Evolutionary conservation across 2,888 invertebrate genomes (phyloP).

Genomic region (Adelognathus sp.): DNA sequence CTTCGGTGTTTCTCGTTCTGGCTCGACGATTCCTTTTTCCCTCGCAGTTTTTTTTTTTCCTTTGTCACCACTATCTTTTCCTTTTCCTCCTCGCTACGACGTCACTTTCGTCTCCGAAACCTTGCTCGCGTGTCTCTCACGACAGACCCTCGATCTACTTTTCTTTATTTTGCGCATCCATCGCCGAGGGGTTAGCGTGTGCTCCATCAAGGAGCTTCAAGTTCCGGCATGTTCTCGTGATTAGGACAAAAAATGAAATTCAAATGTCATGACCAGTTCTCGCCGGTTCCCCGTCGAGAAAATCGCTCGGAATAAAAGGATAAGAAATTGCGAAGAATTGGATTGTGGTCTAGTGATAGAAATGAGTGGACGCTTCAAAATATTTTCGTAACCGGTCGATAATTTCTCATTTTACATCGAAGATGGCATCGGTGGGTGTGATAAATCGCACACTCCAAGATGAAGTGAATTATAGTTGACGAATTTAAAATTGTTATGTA

Average conservation of each 20-base stretch:
- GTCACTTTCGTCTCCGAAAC: slow-evolving; percentile 1
- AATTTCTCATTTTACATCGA: no score
- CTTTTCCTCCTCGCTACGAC: slow-evolving; percentile 28
- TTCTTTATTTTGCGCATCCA: slow-evolving; percentile 36
- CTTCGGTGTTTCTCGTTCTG: slow-evolving; percentile 51
- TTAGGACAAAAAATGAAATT: slow-evolving; percentile 40
- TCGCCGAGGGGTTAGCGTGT: slow-evolving; percentile 13
- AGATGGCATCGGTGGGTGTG: no score
- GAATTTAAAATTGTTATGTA: no score
- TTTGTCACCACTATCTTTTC: background rate
- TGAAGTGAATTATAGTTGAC: no score
- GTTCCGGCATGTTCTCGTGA: slow-evolving; percentile 8
- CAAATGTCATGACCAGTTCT: slow-evolving; percentile 20
- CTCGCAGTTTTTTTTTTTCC: slow-evolving; percentile 15
- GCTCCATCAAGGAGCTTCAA: slow-evolving; percentile 21
- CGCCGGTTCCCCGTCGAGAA: background rate
- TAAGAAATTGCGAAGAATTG: background rate
- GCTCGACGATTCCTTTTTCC: slow-evolving; percentile 44
- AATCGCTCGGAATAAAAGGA: background rate
- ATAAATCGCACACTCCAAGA: no score
- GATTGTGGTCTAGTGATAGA: no score
- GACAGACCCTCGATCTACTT: slow-evolving; percentile 54
- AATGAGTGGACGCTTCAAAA: background rate
- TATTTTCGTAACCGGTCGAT: no score
- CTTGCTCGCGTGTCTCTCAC: slow-evolving; percentile 20